Conservation (phyloP, 2,113 vertebrate genomes). For the Passer domesticus region DNA sequence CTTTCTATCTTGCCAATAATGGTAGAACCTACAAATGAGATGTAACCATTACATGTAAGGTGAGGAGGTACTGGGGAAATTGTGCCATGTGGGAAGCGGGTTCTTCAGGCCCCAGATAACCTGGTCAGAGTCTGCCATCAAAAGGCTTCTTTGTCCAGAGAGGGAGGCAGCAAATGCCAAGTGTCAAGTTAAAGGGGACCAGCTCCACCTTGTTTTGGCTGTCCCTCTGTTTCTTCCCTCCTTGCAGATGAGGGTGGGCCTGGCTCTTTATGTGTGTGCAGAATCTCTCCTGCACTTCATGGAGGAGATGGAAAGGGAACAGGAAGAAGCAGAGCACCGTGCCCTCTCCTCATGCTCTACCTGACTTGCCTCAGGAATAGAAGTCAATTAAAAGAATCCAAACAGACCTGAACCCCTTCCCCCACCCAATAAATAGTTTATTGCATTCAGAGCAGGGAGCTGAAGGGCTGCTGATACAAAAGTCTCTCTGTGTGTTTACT, state of each 20-base stretch:
- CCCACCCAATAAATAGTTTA: neutral
- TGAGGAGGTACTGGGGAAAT: neutral
- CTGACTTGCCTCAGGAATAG: neutral
- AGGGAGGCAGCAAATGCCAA: neutral
- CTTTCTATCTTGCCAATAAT: neutral
- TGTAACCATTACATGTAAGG: neutral
- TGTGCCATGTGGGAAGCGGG: neutral
- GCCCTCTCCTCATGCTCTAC: neutral
- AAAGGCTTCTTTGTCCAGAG: neutral
- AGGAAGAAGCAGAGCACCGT: rapidly evolving
- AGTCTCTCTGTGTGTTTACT: neutral
- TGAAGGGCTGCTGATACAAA: neutral
- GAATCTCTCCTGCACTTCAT: neutral
- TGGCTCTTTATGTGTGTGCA: neutral
- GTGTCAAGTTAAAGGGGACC: neutral
- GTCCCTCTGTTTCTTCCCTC: neutral
- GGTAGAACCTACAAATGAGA: neutral
- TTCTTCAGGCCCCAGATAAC: neutral
- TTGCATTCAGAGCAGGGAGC: neutral
- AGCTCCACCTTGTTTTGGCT: neutral
- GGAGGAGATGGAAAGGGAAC: neutral
- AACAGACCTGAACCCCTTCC: too few species aligned
- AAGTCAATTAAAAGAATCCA: neutral
- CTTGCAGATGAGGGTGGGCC: neutral
- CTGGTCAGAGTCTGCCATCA: neutral